Base-by-base conservation (phyloP, 2,888 invertebrate genomes). In the Ctena decussata region DNA sequence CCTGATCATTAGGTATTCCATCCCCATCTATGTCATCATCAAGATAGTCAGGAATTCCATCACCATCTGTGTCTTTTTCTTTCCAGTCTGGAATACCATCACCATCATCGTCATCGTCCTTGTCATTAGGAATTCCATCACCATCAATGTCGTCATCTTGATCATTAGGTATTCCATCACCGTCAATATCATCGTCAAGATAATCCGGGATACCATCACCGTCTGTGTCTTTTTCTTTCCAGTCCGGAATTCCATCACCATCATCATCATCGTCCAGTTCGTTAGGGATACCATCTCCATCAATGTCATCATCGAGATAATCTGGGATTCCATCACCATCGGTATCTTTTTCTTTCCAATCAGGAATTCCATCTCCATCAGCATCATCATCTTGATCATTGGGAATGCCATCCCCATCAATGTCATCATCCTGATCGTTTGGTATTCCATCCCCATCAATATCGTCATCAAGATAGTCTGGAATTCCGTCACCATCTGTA, bases 241-340 rank as follows among this genome's bases (percentile, higher is more conserved):
- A 80, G 53, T 93, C 94, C 18, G 90, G 90, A 6, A 92, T 89
- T 6, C 93, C 93, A 80, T 94, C 91, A 6, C 92, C 93, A 86
- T 94, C 92, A 60, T 85, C 91, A 80, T 94, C 94, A 37, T 92
- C 83, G 70, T 94, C 94, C 8, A 87, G n/a, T 75, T 89, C 39
- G 80, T 94, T 94, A 1, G 93, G 94, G 57, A 94, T 93, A 11
- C 94, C 94, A 87, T 94, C 94, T 30, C 90, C 90, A 86, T 94
- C 93, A 72, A 87, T 90, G 85, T 95, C 94, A 12, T 93, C 79
- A 37, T 94, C 94, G 15, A 89, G 49, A 65, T 90, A 35, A 65
- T 95, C 95, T 6, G 95, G 95, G 30, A 95, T 94, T 32, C 94
- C 94, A 89, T 94, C 94, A 57, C 92, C 75, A 84, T 94, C 94